Conservation (phyloP, 1,140 invertebrate genomes). For the Hylaeus volcanicus region DNA sequence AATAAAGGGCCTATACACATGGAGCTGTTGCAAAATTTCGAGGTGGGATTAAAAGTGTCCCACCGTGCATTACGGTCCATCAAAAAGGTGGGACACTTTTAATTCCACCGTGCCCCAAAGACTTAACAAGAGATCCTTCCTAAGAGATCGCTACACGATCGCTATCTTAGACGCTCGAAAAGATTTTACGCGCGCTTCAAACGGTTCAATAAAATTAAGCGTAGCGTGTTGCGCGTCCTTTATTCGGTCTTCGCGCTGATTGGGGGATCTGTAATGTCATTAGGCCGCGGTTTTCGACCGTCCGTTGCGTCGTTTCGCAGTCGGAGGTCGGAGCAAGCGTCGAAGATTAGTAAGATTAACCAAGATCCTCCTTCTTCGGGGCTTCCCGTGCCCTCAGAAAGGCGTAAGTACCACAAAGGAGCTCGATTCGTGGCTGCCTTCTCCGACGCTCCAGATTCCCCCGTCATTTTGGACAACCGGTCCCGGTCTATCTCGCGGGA, state of each 20-base stretch:
- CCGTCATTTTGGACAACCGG: background rate
- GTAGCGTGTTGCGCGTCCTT: constrained; percentile 32
- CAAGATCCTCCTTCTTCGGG: constrained; percentile 56
- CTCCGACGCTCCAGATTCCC: constrained; percentile 18
- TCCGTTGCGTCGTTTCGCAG: constrained; percentile 9
- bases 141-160: background rate
- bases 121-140: background rate
- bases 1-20: no score
- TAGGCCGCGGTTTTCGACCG: constrained; percentile 55
- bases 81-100: no score
- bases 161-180: background rate
- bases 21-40: no score
- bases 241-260: constrained; percentile 48
- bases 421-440: constrained; percentile 16
- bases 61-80: no score
- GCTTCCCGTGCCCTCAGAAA: constrained; percentile 30
- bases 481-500: constrained; percentile 25
- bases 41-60: no score
- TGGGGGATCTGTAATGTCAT: constrained; percentile 61
- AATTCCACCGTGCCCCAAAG: no score
- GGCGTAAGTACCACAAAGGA: constrained; percentile 47
- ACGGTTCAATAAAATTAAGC: constrained; percentile 32
- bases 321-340: constrained; percentile 50
- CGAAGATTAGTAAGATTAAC: constrained; percentile 70
- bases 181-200: constrained; percentile 3